Conservation (phyloP, 35 echinoderm and acorn worm species). For the Heliocidaris tuberculata region DNA sequence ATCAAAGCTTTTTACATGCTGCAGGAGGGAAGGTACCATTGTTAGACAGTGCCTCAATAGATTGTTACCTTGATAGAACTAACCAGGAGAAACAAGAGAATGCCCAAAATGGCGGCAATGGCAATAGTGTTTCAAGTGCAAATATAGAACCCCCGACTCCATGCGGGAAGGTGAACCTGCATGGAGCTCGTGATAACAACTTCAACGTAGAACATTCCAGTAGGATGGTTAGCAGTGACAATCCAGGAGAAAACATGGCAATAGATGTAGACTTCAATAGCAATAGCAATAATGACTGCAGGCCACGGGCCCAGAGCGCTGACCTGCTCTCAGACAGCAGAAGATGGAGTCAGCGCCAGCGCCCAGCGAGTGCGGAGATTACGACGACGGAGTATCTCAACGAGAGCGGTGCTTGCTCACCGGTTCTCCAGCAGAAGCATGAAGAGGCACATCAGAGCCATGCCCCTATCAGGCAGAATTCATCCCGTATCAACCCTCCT, state of each 20-base stretch:
- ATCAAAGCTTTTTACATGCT: constrained; percentile 36
- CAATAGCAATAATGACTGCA: constrained; percentile 53
- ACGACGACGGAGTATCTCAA: constrained; percentile 36
- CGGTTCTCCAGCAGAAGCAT: constrained; percentile 1
- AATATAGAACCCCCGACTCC: neutral
- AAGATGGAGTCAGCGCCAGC: constrained; percentile 39
- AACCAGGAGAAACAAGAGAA: constrained; percentile 15
- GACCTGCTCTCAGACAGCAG: constrained; percentile 34
- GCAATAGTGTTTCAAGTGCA: constrained; percentile 48
- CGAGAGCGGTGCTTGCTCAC: constrained; percentile 31
- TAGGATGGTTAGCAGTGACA: constrained; percentile 1
- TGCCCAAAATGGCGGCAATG: constrained; percentile 19
- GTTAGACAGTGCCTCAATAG: constrained; percentile 5
- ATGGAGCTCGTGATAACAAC: constrained; percentile 42
- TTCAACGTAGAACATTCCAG: constrained; percentile 46
- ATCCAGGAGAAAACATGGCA: constrained; percentile 36
- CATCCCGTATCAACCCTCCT: constrained; percentile 76
- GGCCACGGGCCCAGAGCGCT: constrained; percentile 38
- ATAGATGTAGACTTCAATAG: constrained; percentile 51
- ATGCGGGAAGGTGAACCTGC: neutral
- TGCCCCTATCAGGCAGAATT: constrained; percentile 55
- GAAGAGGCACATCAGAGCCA: constrained; percentile 33
- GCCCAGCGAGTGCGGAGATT: constrained; percentile 73
- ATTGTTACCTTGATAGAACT: constrained; percentile 49
- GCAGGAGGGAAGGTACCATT: constrained; percentile 27